Conservation (phyloP, 2,888 invertebrate species). For the Zhengitettix transpicula region DNA sequence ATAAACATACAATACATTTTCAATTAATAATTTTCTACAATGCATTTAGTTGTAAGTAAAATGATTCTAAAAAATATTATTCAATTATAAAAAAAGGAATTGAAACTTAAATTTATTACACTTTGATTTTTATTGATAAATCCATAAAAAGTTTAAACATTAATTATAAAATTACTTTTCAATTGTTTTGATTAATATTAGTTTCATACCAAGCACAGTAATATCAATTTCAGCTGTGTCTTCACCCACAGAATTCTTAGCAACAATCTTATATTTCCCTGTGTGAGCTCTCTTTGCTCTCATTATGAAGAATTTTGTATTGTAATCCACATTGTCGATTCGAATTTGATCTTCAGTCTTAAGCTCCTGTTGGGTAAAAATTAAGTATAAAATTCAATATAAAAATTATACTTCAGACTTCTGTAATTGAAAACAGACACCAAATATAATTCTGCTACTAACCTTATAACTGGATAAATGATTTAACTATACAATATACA, state of each 20-base stretch:
- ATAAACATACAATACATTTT: too few relatives aligned
- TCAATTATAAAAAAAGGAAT: too few relatives aligned
- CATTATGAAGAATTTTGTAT: conserved; percentile 76
- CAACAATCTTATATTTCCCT: conserved; percentile 77
- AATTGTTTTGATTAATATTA: background rate
- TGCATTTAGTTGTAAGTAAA: too few relatives aligned
- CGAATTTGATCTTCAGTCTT: conserved; percentile 32
- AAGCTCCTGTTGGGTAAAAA: conserved; percentile 20
- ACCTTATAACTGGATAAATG: too few relatives aligned
- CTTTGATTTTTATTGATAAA: too few relatives aligned
- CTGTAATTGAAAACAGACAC: too few relatives aligned
- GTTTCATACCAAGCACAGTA: conserved; percentile 45
- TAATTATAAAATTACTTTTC: conserved; percentile 16
- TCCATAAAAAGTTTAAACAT: background rate
- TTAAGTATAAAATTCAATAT: background rate
- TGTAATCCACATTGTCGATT: conserved; percentile 74
- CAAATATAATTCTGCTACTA: too few relatives aligned
- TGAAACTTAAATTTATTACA: too few relatives aligned
- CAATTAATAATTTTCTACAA: too few relatives aligned
- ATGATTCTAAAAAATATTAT: too few relatives aligned
- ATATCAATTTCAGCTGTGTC: conserved; percentile 85
- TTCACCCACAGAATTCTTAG: conserved; percentile 84
- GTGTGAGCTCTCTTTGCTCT: conserved; percentile 64
- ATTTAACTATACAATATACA: too few relatives aligned
- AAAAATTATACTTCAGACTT: background rate